Evolutionary conservation across 64 coral and sea anemone species (phyloP), one percentile per base, ranked within the genome.

Genomic region (Montipora sp.): DNA sequence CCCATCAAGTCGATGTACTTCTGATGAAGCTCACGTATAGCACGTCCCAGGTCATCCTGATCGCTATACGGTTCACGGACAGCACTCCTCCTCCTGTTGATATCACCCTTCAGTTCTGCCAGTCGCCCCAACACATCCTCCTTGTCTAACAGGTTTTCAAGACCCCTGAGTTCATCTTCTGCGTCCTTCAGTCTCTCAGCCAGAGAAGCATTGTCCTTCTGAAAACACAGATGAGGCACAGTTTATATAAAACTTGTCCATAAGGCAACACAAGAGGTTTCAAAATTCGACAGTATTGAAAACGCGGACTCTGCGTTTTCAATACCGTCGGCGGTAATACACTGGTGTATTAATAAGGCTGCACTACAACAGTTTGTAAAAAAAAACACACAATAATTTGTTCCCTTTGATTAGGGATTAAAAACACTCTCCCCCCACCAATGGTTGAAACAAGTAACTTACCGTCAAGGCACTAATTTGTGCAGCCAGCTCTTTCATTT

Each of bases 381-480:
- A 36, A 36, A 27, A 36, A 36, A 36, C 0, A 36, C 27, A 36
- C 36, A 36, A 36, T 36, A 36, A 36, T 36, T 0, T 36, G 36
- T 36, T 36, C 36, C 36, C 36, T 36, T 36, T 36, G 36, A 36
- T 36, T 36, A 36, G 36, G 36, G 36, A 36, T 0, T 36, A 36
- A 36, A 36, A 36, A 36, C 51, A 7, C 51, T 55, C 51, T 55
- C 51, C 10, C 51, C 10, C 51, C 0, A 5, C 5, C 51, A 55
- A 55, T 55, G 51, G 10, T 55, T 55, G 10, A 7, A 10, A 55
- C 51, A 63, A 63, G 60, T 63, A 15, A 58, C 73, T 12, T 66
- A 99, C 98, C 92, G 85, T 94, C 0, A 99, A 76, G 79, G 73
- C 68, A 27, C 94, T 92, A 10, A 99, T 66, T 46, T 99, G 94